A percentile compares a stretch with the other conserved stretches of the same genome.
phyloP scores from a whole-genome alignment of 2,888 invertebrate species.

The Cylindroiulus punctatus region DNA sequence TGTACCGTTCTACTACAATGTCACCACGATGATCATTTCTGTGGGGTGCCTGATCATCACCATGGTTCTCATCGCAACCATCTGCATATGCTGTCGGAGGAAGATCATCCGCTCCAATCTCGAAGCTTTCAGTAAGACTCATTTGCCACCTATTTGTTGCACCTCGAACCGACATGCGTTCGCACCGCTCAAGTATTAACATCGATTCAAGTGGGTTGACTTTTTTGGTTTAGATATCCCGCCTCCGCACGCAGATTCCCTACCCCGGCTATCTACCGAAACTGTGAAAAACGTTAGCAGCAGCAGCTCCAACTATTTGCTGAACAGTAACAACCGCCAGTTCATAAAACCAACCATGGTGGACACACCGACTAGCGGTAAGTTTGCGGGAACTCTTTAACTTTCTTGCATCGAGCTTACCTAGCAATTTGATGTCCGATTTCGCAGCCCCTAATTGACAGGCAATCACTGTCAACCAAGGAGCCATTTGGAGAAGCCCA shows the following conservation, averaged over 20 bases:
- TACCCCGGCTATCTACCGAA: slow-evolving; percentile 48
- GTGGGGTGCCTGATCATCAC: slow-evolving; percentile 50
- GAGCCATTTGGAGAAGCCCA: no score
- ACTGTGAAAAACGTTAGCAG: slow-evolving; percentile 50
- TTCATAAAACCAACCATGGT: slow-evolving; percentile 17
- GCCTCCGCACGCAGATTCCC: slow-evolving; percentile 52
- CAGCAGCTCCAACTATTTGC: slow-evolving; percentile 49
- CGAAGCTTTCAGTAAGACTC: slow-evolving; percentile 36
- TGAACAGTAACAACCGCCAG: slow-evolving; percentile 43
- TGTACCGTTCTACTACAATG: slow-evolving; percentile 52
- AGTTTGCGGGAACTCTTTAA: background rate
- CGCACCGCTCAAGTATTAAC: background rate
- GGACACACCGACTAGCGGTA: slow-evolving; percentile 54
- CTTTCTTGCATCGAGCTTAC: no score
- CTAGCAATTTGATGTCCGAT: no score
- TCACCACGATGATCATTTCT: slow-evolving; percentile 51
- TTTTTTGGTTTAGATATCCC: slow-evolving; percentile 47
- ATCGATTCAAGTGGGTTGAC: slow-evolving; percentile 15
- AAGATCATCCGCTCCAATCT: slow-evolving; percentile 48
- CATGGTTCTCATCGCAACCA: slow-evolving; percentile 31
- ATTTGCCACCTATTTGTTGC: background rate
- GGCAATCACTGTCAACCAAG: no score
- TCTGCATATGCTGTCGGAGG: slow-evolving; percentile 52
- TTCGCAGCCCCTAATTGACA: no score
- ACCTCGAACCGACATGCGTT: background rate